A percentile compares a stretch with the other conserved stretches of the same genome.
Evolutionary conservation across 2,113 vertebrate genomes (phyloP).

Genomic region (Actenoides lindsayi): DNA sequence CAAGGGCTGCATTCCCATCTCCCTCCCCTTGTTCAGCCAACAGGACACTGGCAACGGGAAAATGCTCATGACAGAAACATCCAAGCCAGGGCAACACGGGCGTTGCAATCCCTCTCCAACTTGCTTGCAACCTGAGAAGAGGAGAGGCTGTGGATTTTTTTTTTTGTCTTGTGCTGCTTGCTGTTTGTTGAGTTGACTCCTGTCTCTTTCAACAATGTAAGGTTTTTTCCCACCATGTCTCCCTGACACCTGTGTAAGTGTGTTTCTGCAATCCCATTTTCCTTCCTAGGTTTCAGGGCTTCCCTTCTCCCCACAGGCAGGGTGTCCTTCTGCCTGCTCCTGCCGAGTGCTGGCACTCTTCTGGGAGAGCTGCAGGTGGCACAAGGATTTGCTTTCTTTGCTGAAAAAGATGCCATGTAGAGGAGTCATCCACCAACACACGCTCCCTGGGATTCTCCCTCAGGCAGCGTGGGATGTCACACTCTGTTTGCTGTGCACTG

Average conservation of each 20-base stretch:
- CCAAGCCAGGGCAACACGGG: background rate
- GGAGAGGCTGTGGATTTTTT: background rate
- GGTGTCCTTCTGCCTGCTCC: background rate
- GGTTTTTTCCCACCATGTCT: background rate
- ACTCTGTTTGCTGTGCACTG: background rate
- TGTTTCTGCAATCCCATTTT: background rate
- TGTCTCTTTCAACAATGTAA: background rate
- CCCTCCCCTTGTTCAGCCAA: background rate
- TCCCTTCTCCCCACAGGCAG: background rate
- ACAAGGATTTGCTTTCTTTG: background rate
- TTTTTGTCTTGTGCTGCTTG: background rate
- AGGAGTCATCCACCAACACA: background rate
- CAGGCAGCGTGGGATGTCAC: rapidly evolving
- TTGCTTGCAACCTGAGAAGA: background rate
- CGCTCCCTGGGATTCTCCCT: rapidly evolving
- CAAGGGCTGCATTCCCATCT: rapidly evolving
- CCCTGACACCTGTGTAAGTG: background rate
- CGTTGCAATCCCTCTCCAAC: background rate
- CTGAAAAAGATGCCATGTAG: background rate
- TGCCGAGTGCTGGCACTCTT: rapidly evolving
- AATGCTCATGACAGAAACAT: background rate
- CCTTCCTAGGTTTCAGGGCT: background rate
- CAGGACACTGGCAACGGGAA: rapidly evolving
- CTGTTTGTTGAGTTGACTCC: background rate
- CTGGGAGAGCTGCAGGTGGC: background rate